A percentile compares a stretch with the other conserved stretches of the same genome.
These are phyloP conservation scores for Semicossyphus pulcher DNA, from an alignment of 2,113 vertebrate species.

Conservation along the genomic window DNA sequence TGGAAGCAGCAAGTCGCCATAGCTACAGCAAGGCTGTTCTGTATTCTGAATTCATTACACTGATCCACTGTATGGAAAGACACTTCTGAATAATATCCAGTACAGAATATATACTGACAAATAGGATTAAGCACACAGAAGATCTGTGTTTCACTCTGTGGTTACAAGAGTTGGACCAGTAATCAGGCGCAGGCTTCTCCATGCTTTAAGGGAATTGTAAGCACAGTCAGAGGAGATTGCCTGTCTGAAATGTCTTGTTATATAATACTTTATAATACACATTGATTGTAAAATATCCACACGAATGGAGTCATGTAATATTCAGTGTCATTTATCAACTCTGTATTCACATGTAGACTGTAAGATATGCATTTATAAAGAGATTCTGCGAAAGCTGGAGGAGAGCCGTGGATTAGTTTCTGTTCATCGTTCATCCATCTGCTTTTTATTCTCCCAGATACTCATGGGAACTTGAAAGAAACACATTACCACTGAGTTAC, in stretches of 20 bases:
- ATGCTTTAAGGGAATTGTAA: conserved; percentile 4
- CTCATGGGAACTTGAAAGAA: not conserved
- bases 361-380: not conserved
- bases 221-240: not conserved
- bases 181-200: conserved; percentile 13
- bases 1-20: not conserved
- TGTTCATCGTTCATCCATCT: not conserved
- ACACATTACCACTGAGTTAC: not conserved
- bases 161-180: not conserved
- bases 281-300: not conserved
- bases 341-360: conserved; percentile 1
- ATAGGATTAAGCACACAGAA: conserved; percentile 28
- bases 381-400: not conserved
- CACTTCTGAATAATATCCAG: conserved; percentile 11
- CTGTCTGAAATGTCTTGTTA: conserved; percentile 4
- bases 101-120: conserved; percentile 9
- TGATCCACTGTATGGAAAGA: conserved; percentile 14
- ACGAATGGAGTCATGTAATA: not conserved
- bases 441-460: not conserved
- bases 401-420: not conserved
- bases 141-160: not conserved
- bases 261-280: conserved; percentile 4
- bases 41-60: not conserved
- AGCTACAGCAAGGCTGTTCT: not conserved
- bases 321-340: conserved; percentile 15